Evolutionary conservation across 2,888 invertebrate genomes (phyloP), one percentile per base, ranked within the genome.

Genomic region (Endomychus coccineus): DNA sequence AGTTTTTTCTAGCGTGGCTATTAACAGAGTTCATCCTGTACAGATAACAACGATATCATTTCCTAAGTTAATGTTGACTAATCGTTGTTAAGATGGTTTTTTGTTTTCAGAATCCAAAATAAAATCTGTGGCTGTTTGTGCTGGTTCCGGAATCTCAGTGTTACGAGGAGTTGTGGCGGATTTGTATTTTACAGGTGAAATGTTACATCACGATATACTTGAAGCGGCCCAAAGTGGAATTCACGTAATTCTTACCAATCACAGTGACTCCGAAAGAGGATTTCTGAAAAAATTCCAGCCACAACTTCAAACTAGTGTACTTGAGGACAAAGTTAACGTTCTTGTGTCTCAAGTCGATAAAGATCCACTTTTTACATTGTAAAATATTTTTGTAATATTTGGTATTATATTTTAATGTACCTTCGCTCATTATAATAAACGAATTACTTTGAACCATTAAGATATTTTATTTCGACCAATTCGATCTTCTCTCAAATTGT

Each of bases 121-220:
- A 2, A 59, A 62, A 15, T 74, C 71, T 1, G 75, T 90, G 3
- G 95, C 88, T 0, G 67, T 94, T 2, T 94, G 94, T 61, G 92
- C 91, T 16, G 96, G 96, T 0, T 87, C 94, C 0, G 95, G 95
- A 0, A 70, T 73, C 4, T 81, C 86, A 0, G 74, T 95, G 2
- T 66, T 96, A 12, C 77, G 77, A 45, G 78, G 76, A 9, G 70
- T 79, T 1, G 39, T 62, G 11, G 88, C 84, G 2, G 89, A 92
- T 67, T 68, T 96, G 9, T 87, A 83, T 54, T 61, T 96, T 19
- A 94, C 94, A 10, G 87, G 81, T 5, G 96, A 96, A 72, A 94
- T 96, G 92, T 76, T 86, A 1, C 96, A 96, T 64, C 96, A 96
- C 58, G 92, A 95, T 47, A 67, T 94, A 1, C 71, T 96, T 19